Percentiles rank a stretch among this genome's conserved stretches.
Evolutionary conservation across 2,888 invertebrate species (phyloP).

Genomic region (Agrypnus murinus): DNA sequence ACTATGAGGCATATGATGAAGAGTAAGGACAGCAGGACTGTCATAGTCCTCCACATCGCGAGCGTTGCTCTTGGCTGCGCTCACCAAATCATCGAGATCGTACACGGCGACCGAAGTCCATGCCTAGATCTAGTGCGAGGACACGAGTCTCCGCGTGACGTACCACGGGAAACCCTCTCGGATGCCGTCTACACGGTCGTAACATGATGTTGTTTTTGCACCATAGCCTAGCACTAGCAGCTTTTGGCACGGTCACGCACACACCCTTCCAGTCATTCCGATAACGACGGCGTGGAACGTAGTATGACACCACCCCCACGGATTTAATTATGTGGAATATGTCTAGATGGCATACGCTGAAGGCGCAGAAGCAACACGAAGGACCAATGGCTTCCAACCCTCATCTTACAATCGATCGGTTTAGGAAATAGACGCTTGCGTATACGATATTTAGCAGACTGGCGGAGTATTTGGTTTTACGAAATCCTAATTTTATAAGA

Average conservation of each 20-base stretch:
- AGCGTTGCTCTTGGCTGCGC: constrained; percentile 62
- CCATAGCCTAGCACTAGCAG: constrained; percentile 58
- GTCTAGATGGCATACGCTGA: constrained; percentile 65
- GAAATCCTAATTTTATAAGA: constrained; percentile 16
- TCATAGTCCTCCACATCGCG: constrained; percentile 66
- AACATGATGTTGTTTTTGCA: constrained; percentile 62
- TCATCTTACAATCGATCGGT: constrained; percentile 60
- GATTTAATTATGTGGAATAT: constrained; percentile 63
- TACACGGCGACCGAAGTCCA: constrained; percentile 66
- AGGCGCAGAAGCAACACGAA: constrained; percentile 62
- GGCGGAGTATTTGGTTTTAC: constrained; percentile 15
- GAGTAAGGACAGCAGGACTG: constrained; percentile 65
- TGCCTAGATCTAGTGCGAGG: constrained; percentile 63
- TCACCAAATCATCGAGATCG: constrained; percentile 67
- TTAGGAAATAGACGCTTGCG: constrained; percentile 38
- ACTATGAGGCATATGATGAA: constrained; percentile 67
- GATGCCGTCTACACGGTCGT: constrained; percentile 57
- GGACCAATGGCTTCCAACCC: constrained; percentile 62
- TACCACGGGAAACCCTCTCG: constrained; percentile 52
- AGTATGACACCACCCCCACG: constrained; percentile 65
- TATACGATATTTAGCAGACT: not conserved
- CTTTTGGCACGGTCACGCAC: constrained; percentile 57
- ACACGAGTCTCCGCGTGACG: constrained; percentile 56
- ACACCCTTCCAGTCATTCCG: constrained; percentile 66
- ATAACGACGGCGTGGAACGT: constrained; percentile 63